Percentiles rank a stretch among this genome's conserved stretches.
Conservation (phyloP, 2,888 invertebrate species). For the Imbricaverruca yamaguchii region DNA sequence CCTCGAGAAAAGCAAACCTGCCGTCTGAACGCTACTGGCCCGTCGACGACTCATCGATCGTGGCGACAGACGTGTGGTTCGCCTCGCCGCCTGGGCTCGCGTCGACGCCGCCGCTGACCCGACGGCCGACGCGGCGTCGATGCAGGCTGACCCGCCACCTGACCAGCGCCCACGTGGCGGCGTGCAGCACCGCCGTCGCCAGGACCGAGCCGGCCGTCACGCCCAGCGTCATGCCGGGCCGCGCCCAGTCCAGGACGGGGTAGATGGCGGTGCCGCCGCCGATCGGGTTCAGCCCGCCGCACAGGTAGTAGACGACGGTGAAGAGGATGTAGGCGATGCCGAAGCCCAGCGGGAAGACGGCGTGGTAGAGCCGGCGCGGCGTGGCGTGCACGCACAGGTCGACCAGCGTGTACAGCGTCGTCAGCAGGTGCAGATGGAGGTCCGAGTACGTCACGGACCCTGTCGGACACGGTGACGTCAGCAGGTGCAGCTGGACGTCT, state of each 20-base stretch:
- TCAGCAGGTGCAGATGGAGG: slow-evolving; percentile 31
- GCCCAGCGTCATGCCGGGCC: slow-evolving; percentile 25
- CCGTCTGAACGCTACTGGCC: too few relatives aligned
- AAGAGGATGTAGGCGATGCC: slow-evolving; percentile 27
- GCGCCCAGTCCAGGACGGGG: slow-evolving; percentile 31
- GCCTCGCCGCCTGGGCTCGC: too few relatives aligned
- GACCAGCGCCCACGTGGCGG: background rate
- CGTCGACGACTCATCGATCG: too few relatives aligned
- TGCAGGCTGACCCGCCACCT: background rate
- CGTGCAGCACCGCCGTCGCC: slow-evolving; percentile 25
- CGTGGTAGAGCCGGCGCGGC: slow-evolving; percentile 31
- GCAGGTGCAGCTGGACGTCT: too few relatives aligned
- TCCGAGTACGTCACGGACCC: background rate
- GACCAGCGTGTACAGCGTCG: slow-evolving; percentile 30
- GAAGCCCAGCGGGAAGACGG: slow-evolving; percentile 27
- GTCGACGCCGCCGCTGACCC: background rate
- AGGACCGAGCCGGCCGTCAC: slow-evolving; percentile 22
- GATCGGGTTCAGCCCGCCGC: slow-evolving; percentile 30
- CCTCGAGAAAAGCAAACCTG: too few relatives aligned
- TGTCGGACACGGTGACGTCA: background rate
- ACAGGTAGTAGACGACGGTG: slow-evolving; percentile 30
- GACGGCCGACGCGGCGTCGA: background rate
- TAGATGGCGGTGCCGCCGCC: slow-evolving; percentile 28
- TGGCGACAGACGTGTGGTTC: too few relatives aligned
- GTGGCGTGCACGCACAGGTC: slow-evolving; percentile 29